Conservation (phyloP, 2,797 vertebrate species). For the Tadarida brasiliensis region DNA sequence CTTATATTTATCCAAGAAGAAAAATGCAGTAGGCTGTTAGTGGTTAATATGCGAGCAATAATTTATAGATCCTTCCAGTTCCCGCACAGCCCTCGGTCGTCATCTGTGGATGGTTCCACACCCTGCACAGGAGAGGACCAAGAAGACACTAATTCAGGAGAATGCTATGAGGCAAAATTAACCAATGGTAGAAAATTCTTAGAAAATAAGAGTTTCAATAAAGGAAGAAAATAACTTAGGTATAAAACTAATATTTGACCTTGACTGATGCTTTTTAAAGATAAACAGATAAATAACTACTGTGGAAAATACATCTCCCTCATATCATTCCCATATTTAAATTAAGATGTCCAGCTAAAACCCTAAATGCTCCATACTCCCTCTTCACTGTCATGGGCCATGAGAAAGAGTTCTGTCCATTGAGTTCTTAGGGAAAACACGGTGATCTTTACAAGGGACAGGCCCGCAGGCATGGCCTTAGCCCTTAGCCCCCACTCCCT, state of each 20-base stretch:
- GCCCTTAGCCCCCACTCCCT: not conserved
- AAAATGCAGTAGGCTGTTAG: not conserved
- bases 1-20: conserved; percentile 52
- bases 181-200: not conserved
- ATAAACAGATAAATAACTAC: not conserved
- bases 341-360: not conserved
- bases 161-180: not conserved
- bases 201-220: not conserved
- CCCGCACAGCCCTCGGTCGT: not conserved
- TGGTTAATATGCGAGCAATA: not conserved
- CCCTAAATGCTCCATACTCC: not conserved
- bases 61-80: not conserved
- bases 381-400: not conserved
- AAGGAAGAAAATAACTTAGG: conserved; percentile 4
- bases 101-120: not conserved
- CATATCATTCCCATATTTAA: not conserved
- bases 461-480: not conserved
- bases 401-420: not conserved
- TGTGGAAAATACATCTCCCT: not conserved
- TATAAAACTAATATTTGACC: conserved; percentile 1
- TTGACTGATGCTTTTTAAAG: not conserved
- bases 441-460: not conserved
- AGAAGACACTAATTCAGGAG: not conserved
- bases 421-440: not conserved
- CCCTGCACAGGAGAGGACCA: not conserved